phyloP scores from a whole-genome alignment of 2,797 vertebrate genomes.

The Oophaga sylvatica region DNA sequence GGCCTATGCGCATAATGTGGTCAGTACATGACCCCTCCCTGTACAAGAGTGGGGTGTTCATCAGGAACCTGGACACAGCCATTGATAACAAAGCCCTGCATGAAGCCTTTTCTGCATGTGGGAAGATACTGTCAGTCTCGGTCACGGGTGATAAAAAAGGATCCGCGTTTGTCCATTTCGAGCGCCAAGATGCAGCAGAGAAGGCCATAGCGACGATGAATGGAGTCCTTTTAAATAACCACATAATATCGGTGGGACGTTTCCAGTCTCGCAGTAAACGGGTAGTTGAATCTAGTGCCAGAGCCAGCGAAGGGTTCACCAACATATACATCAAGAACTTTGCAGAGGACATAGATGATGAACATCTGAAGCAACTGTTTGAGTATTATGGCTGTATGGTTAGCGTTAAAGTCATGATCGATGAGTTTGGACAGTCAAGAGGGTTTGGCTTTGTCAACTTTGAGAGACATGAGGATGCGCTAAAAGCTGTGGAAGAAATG shows the following conservation, averaged over 20 bases:
- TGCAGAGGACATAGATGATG: conserved; percentile 97
- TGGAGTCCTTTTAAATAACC: conserved; percentile 98
- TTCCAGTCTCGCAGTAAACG: conserved; percentile 98
- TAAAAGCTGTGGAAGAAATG: conserved; percentile 98
- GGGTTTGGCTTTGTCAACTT: conserved; percentile 98
- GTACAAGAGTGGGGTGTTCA: conserved; percentile 97
- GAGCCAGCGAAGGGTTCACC: conserved; percentile 92
- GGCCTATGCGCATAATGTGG: conserved; percentile 98
- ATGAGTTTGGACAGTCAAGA: conserved; percentile 94
- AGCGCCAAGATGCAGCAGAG: conserved; percentile 97
- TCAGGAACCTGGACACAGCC: conserved; percentile 98
- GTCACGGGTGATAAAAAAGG: conserved; percentile 95
- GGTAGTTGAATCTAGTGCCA: conserved; percentile 95
- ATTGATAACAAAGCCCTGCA: conserved; percentile 98
- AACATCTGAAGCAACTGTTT: conserved; percentile 93
- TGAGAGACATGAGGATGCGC: conserved; percentile 96
- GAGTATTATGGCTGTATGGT: conserved; percentile 89
- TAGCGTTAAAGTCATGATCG: conserved; percentile 97
- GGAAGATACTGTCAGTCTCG: conserved; percentile 98
- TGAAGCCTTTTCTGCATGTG: conserved; percentile 97
- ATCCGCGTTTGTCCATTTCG: conserved; percentile 99
- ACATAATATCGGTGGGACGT: conserved; percentile 98
- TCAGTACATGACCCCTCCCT: conserved; percentile 97
- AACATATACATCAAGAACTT: conserved; percentile 99
- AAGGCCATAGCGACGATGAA: conserved; percentile 99